Conservation (phyloP, 2,888 invertebrate genomes). For the Plebejus anna region DNA sequence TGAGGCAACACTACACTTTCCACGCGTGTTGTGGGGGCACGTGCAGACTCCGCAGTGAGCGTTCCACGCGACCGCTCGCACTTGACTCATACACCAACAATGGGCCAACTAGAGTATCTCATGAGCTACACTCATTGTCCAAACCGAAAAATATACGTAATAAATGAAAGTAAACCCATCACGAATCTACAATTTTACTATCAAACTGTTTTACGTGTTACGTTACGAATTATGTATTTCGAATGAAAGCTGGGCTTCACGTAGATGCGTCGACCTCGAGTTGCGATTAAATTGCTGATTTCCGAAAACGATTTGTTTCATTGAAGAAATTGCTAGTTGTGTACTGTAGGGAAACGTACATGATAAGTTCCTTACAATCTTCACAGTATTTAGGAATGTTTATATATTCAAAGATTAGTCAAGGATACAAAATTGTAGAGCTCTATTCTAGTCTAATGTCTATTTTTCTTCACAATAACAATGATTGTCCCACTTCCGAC, state of each 20-base stretch:
- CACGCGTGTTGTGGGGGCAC: slow-evolving; percentile 63
- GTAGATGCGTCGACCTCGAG: slow-evolving; percentile 30
- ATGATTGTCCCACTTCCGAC: slow-evolving; percentile 4
- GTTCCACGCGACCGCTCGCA: slow-evolving; percentile 73
- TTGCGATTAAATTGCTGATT: slow-evolving; percentile 36
- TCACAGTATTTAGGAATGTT: not conserved
- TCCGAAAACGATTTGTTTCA: slow-evolving; percentile 35
- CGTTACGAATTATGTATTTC: slow-evolving; percentile 10
- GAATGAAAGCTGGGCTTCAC: slow-evolving; percentile 25
- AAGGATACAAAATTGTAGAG: not conserved
- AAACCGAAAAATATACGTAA: slow-evolving; percentile 17
- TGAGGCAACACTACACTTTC: slow-evolving; percentile 10
- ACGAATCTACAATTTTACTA: not conserved
- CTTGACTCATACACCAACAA: slow-evolving; percentile 69
- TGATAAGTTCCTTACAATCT: not conserved
- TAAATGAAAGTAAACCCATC: slow-evolving; percentile 27
- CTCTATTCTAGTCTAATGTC: not conserved
- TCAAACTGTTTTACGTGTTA: not conserved
- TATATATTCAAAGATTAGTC: not conserved
- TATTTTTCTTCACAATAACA: not conserved
- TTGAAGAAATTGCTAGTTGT: slow-evolving; percentile 30
- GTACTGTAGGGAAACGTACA: slow-evolving; percentile 22
- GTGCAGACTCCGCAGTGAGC: slow-evolving; percentile 67
- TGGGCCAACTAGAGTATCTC: slow-evolving; percentile 58
- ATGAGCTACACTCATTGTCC: slow-evolving; percentile 20